Percentiles rank a stretch among this genome's conserved stretches.
These are phyloP conservation scores for Pagrus major DNA, from an alignment of 2,113 vertebrate genomes.

Conservation along the genomic window DNA sequence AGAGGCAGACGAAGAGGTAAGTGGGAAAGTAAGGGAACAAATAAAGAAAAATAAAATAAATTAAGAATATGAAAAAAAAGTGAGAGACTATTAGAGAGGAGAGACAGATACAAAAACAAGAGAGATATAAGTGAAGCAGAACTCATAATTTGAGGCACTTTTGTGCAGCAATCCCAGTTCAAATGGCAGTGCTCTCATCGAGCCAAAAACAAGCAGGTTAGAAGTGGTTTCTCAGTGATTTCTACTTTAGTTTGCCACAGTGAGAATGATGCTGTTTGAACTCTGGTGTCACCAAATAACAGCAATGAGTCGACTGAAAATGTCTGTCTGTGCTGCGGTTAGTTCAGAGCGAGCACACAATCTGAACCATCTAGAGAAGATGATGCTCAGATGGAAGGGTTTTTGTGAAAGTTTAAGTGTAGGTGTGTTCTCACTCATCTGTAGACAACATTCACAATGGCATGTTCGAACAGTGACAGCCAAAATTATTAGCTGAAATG, in stretches of 20 bases:
- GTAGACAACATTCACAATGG: background rate
- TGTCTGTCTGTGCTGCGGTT: background rate
- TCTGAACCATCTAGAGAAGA: background rate
- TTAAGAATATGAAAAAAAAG: background rate
- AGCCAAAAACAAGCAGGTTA: background rate
- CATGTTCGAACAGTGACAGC: background rate
- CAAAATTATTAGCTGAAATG: background rate
- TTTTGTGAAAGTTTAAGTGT: background rate
- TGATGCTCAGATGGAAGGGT: background rate
- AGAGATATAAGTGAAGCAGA: background rate
- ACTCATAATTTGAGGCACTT: background rate
- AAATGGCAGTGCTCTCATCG: constrained; percentile 4
- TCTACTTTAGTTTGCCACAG: constrained; percentile 10
- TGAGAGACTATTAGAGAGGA: background rate
- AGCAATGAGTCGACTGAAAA: constrained; percentile 10
- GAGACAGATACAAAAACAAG: background rate
- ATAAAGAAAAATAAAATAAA: background rate
- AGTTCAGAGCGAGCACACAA: background rate
- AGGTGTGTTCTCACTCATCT: background rate
- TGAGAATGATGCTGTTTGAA: constrained; percentile 7
- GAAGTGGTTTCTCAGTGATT: constrained; percentile 21
- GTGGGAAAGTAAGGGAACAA: background rate
- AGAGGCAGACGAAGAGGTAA: background rate
- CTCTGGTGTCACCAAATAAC: background rate
- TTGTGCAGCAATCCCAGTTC: constrained; percentile 11